Conservation (phyloP, 2,888 invertebrate species). For the Bruchidius siliquastri region DNA sequence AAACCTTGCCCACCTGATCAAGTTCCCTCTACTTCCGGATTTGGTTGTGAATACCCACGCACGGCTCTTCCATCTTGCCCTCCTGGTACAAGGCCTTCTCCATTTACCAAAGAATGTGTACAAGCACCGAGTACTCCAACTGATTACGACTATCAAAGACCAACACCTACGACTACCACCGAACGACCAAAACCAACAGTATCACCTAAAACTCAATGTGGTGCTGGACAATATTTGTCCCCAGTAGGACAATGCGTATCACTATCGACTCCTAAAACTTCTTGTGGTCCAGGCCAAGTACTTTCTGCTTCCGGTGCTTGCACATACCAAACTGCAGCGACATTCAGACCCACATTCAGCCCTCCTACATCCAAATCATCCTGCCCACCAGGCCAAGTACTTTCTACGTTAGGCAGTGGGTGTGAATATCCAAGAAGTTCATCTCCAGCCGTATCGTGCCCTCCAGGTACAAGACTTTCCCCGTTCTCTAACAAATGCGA, state of each 20-base stretch:
- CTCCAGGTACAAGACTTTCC: not conserved
- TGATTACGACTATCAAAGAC: constrained; percentile 18
- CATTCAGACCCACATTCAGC: constrained; percentile 5
- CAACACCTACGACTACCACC: constrained; percentile 5
- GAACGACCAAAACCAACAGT: constrained; percentile 6
- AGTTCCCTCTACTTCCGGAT: constrained; percentile 12
- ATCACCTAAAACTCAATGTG: constrained; percentile 21
- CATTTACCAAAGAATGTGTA: constrained; percentile 8
- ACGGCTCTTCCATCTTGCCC: constrained; percentile 4
- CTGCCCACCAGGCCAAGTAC: constrained; percentile 16
- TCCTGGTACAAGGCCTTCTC: constrained; percentile 15
- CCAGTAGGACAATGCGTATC: constrained; percentile 7
- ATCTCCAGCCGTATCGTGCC: not conserved
- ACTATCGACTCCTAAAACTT: not conserved
- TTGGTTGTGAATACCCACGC: constrained; percentile 16
- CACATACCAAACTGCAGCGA: constrained; percentile 8
- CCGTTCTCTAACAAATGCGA: not conserved
- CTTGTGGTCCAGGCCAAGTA: constrained; percentile 13
- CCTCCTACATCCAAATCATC: constrained; percentile 19
- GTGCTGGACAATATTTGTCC: constrained; percentile 15
- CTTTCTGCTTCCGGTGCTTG: constrained; percentile 9
- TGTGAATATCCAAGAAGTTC: constrained; percentile 12
- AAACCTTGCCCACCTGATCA: constrained; percentile 44
- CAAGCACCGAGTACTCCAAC: not conserved
- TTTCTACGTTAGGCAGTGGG: not conserved